Conservation (phyloP, 1,140 invertebrate genomes). For the Microplitis mediator region DNA sequence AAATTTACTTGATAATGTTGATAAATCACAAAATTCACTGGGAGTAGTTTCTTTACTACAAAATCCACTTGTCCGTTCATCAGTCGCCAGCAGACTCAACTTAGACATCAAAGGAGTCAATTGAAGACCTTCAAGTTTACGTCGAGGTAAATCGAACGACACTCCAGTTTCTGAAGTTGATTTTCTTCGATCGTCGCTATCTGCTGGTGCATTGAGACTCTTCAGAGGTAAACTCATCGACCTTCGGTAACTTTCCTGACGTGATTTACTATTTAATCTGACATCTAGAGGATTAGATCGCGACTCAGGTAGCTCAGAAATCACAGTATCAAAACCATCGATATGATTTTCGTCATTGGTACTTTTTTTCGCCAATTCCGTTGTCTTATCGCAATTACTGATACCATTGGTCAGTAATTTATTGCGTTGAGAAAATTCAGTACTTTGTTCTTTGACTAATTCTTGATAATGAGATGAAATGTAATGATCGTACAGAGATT, state of each 20-base stretch:
- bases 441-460: constrained; percentile 30
- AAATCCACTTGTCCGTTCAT: constrained; percentile 72
- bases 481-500: constrained; percentile 73
- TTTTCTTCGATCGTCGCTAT: constrained; percentile 50
- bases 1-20: constrained; percentile 31
- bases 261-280: constrained; percentile 50
- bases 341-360: constrained; percentile 1
- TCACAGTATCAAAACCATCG: constrained; percentile 10
- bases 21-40: constrained; percentile 67
- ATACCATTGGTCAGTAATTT: constrained; percentile 4
- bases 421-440: neutral
- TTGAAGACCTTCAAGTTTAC: constrained; percentile 67
- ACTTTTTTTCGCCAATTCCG: neutral
- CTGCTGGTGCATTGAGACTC: constrained; percentile 63
- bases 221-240: constrained; percentile 75
- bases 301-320: neutral
- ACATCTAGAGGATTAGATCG: constrained; percentile 39
- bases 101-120: constrained; percentile 84
- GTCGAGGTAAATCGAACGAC: constrained; percentile 56
- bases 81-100: constrained; percentile 71
- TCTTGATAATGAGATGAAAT: constrained; percentile 57
- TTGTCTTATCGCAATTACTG: neutral
- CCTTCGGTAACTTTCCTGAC: constrained; percentile 62
- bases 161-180: constrained; percentile 55
- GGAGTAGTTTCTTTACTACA: constrained; percentile 72